These are phyloP conservation scores for Oncopeltus fasciatus DNA, from an alignment of 1,140 invertebrate genomes.

Conservation along the genomic window DNA sequence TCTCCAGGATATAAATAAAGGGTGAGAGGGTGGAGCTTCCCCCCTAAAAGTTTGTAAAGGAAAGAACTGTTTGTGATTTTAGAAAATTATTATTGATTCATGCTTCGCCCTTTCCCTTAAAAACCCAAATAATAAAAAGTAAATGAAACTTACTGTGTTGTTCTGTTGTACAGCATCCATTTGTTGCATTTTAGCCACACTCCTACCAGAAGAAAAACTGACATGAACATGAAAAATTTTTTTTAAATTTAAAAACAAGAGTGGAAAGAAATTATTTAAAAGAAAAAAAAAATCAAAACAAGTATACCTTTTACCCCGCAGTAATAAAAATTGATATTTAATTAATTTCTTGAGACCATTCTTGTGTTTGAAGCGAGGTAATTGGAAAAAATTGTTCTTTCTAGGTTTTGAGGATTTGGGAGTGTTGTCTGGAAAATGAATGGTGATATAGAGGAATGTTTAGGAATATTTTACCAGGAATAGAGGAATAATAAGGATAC, in stretches of 20 bases:
- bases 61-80: no score
- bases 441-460: no score
- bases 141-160: constrained; percentile 24
- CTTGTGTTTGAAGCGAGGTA: constrained; percentile 1
- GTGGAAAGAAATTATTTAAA: background rate
- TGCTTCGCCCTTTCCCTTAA: no score
- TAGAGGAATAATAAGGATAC: no score
- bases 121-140: no score
- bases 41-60: no score
- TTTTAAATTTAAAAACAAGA: background rate
- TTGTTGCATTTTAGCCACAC: constrained; percentile 25
- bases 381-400: constrained; percentile 5
- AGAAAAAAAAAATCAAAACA: background rate
- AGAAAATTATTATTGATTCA: no score
- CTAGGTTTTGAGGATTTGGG: constrained; percentile 8
- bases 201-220: constrained; percentile 19
- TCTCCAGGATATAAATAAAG: no score
- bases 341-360: constrained; percentile 11
- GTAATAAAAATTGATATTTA: constrained; percentile 9
- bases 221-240: background rate
- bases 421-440: constrained; percentile 5
- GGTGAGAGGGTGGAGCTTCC: no score
- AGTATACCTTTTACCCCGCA: constrained; percentile 7
- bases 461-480: no score
- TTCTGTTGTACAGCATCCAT: constrained; percentile 23